Percentiles rank a stretch among this genome's conserved stretches.
Evolutionary conservation across 2,888 invertebrate genomes (phyloP).

Genomic region (Apodemia zela): DNA sequence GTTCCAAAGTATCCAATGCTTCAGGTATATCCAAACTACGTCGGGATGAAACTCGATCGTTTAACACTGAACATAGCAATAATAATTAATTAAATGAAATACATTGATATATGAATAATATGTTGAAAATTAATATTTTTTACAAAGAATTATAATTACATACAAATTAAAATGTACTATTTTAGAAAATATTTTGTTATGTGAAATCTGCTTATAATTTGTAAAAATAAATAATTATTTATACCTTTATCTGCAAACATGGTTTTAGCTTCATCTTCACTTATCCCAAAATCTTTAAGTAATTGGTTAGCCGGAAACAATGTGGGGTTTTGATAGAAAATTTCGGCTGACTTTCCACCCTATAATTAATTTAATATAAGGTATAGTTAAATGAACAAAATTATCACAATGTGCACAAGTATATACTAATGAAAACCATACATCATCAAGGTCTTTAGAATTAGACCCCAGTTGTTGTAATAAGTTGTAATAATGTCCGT

Average conservation of each 20-base stretch:
- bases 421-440: slow-evolving; percentile 56
- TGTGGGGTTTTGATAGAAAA: slow-evolving; percentile 85
- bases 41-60: slow-evolving; percentile 87
- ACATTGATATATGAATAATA: slow-evolving; percentile 18
- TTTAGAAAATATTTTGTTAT: too few relatives aligned
- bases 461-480: slow-evolving; percentile 93
- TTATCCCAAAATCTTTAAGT: slow-evolving; percentile 85
- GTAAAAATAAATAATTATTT: neutral
- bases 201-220: too few relatives aligned
- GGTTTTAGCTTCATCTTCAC: slow-evolving; percentile 82
- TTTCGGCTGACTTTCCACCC: slow-evolving; percentile 90
- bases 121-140: neutral
- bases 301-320: slow-evolving; percentile 85
- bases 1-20: slow-evolving; percentile 85
- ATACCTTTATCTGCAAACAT: slow-evolving; percentile 90
- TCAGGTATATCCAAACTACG: slow-evolving; percentile 86
- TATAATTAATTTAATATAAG: slow-evolving; percentile 45
- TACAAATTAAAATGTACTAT: too few relatives aligned
- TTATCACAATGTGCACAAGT: neutral
- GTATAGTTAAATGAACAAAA: too few relatives aligned
- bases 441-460: slow-evolving; percentile 90
- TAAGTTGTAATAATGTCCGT: slow-evolving; percentile 92
- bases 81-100: slow-evolving; percentile 19
- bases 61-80: slow-evolving; percentile 82
- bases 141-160: too few relatives aligned